These are phyloP conservation scores for Neolamprologus devosi DNA, from an alignment of 2,113 vertebrate genomes.

Conservation along the genomic window DNA sequence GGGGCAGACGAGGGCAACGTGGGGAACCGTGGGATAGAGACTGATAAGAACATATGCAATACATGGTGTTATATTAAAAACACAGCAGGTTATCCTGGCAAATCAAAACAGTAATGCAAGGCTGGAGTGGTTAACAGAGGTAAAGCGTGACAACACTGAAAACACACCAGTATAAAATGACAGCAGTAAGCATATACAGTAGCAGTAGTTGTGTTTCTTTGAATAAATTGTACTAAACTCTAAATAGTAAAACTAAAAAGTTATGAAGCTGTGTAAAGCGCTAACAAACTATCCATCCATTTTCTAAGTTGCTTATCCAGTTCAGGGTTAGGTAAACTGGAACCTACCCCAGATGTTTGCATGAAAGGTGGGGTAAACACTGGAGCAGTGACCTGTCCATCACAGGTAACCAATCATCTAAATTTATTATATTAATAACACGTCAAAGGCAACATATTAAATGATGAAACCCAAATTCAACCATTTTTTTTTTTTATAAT, in stretches of 20 bases:
- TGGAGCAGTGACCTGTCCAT: background rate
- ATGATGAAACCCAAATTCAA: background rate
- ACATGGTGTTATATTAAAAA: constrained; percentile 41
- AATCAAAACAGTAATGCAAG: background rate
- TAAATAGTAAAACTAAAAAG: background rate
- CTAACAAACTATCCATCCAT: background rate
- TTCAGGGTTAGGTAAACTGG: background rate
- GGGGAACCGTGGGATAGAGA: background rate
- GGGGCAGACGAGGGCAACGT: background rate
- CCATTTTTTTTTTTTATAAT: background rate
- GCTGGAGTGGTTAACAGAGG: background rate
- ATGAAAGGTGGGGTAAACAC: background rate
- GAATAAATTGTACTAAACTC: background rate
- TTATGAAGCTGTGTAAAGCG: background rate
- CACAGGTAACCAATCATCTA: background rate
- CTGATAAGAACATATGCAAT: constrained; percentile 47
- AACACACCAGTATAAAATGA: background rate
- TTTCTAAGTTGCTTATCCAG: background rate
- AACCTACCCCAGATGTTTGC: background rate
- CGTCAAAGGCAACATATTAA: background rate
- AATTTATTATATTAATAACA: background rate
- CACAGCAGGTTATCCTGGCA: constrained; percentile 21
- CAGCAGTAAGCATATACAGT: background rate
- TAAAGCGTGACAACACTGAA: background rate
- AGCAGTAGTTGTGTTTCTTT: background rate